phyloP scores from a whole-genome alignment of 2,797 vertebrate genomes.

The Sebastes minor region DNA sequence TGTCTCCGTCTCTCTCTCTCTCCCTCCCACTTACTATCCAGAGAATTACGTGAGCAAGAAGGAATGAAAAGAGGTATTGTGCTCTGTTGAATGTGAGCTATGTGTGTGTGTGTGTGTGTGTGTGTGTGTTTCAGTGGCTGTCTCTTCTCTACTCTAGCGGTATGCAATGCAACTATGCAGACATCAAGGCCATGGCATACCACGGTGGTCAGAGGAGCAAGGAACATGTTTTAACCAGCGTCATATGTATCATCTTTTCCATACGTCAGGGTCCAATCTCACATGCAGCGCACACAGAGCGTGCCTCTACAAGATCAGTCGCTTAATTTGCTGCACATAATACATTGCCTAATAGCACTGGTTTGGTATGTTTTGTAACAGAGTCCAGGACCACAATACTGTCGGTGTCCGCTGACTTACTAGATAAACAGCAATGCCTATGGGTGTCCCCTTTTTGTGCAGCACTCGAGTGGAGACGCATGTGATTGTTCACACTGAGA shows the following conservation, averaged over 20 bases:
- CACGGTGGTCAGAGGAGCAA: slow-evolving; percentile 31
- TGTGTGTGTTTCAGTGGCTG: slow-evolving; percentile 16
- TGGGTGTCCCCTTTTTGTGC: neutral
- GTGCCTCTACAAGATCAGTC: neutral
- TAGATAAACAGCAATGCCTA: neutral
- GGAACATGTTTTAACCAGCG: slow-evolving; percentile 24
- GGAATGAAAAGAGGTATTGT: slow-evolving; percentile 82
- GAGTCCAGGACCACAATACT: slow-evolving; percentile 7
- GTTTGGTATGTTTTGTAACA: slow-evolving; percentile 15
- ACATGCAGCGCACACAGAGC: neutral
- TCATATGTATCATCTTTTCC: slow-evolving; percentile 1
- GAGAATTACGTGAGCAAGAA: slow-evolving; percentile 71
- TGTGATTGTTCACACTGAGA: neutral
- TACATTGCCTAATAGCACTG: neutral
- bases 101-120: slow-evolving; percentile 35
- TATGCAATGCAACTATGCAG: slow-evolving; percentile 41
- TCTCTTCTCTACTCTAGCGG: neutral
- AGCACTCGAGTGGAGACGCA: neutral
- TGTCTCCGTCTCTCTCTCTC: slow-evolving; percentile 21
- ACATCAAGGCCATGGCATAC: slow-evolving; percentile 29
- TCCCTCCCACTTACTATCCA: slow-evolving; percentile 59
- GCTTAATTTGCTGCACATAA: neutral
- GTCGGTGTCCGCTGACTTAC: neutral
- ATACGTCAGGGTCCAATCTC: slow-evolving; percentile 1
- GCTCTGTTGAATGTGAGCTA: slow-evolving; percentile 67